These are phyloP conservation scores for Scaptomyza reducta DNA, from an alignment of 2,888 invertebrate species.

Conservation along the genomic window DNA sequence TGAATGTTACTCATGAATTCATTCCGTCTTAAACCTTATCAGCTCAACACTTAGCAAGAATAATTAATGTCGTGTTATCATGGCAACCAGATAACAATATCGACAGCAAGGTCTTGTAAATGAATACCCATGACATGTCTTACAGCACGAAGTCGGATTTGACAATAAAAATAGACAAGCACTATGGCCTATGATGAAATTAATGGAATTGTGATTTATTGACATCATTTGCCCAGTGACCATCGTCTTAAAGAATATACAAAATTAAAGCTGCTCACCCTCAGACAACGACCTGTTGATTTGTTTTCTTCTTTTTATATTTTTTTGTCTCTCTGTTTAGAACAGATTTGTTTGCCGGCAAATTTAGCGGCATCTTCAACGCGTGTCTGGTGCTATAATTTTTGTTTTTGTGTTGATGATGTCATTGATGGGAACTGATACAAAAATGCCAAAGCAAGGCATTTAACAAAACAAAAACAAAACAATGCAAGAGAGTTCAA, in stretches of 20 bases:
- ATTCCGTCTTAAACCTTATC: constrained; percentile 21
- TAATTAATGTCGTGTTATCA: constrained; percentile 40
- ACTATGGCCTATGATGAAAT: constrained; percentile 20
- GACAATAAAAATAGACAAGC: neutral
- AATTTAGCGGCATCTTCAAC: constrained; percentile 45
- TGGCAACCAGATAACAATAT: constrained; percentile 17
- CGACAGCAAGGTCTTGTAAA: constrained; percentile 34
- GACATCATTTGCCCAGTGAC: constrained; percentile 51
- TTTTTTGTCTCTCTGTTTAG: constrained; percentile 15
- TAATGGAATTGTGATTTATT: constrained; percentile 51
- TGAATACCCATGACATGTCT: neutral
- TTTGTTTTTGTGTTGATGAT: constrained; percentile 51
- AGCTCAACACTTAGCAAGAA: neutral
- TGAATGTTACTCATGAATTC: constrained; percentile 13
- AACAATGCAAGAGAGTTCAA: constrained; percentile 9
- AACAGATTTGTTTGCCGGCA: constrained; percentile 45
- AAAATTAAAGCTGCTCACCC: constrained; percentile 20
- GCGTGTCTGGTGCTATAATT: constrained; percentile 54
- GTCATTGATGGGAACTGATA: constrained; percentile 53
- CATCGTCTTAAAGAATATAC: constrained; percentile 34
- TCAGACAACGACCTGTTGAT: constrained; percentile 28
- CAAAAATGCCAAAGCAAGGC: constrained; percentile 22
- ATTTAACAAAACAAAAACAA: neutral
- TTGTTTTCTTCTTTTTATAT: constrained; percentile 9
- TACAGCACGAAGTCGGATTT: constrained; percentile 39